These are phyloP conservation scores for Agrotis segetum DNA, from an alignment of 2,888 invertebrate species.

Conservation along the genomic window DNA sequence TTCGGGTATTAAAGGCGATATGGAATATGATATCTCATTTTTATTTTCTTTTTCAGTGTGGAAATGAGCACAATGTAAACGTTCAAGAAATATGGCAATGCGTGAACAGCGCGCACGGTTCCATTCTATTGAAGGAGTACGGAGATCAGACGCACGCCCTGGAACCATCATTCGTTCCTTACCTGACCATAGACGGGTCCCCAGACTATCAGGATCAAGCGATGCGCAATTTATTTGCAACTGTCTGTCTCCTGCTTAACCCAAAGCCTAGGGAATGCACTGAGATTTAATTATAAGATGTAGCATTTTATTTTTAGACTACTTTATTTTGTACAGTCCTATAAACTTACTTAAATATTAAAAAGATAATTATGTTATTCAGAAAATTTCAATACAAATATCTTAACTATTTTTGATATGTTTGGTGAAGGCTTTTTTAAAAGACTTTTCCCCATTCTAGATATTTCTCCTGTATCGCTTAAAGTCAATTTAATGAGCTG, in stretches of 20 bases:
- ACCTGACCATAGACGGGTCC: slow-evolving; percentile 69
- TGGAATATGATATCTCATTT: too few species aligned
- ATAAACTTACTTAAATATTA: background rate
- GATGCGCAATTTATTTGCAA: slow-evolving; percentile 61
- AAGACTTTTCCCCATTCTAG: too few species aligned
- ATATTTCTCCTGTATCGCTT: background rate
- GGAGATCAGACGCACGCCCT: slow-evolving; percentile 71
- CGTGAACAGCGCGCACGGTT: slow-evolving; percentile 65
- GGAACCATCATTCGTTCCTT: slow-evolving; percentile 72
- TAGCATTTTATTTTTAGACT: slow-evolving; percentile 16
- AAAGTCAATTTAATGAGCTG: background rate
- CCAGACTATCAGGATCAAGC: slow-evolving; percentile 60
- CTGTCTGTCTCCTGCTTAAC: slow-evolving; percentile 65
- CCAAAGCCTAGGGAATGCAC: slow-evolving; percentile 61
- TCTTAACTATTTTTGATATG: background rate
- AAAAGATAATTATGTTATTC: slow-evolving; percentile 1
- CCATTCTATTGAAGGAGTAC: slow-evolving; percentile 68
- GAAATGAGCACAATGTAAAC: slow-evolving; percentile 59
- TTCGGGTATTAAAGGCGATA: too few species aligned
- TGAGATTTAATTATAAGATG: slow-evolving; percentile 46
- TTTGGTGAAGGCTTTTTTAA: too few species aligned
- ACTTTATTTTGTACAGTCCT: slow-evolving; percentile 10
- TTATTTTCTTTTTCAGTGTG: slow-evolving; percentile 72
- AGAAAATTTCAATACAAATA: background rate
- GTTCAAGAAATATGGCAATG: slow-evolving; percentile 70